Evolutionary conservation across 1,140 invertebrate species (phyloP), one percentile per base, ranked within the genome.

Genomic region (Penaeus chinensis): DNA sequence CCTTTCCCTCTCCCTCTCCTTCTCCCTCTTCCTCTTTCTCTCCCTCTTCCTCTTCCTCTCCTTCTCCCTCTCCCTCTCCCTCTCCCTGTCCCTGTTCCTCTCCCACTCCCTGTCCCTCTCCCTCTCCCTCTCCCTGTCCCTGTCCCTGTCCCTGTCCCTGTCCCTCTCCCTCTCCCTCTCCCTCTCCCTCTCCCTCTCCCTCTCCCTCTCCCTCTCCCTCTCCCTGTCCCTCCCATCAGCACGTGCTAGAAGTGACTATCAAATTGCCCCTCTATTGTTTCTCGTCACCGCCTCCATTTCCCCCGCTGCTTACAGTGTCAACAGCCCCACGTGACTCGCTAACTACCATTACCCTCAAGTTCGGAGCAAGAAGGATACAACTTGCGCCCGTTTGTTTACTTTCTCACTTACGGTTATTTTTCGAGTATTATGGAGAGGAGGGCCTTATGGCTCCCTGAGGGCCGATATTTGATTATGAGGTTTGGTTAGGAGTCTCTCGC

Each of bases 361-460:
- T 54, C 54, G 16, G 54, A 11, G 54, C 54, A 54, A 54, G 54
- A 54, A 54, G 54, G 54, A 54, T 54, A 54, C 54, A 54, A 54
- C 11, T 54, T 54, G 54, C 54, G 54, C 54, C 54, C 54, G 54
- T 54, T 54, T 54, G 54, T 54, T 54, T 54, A 54, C 54, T 54
- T 54, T 54, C 54, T 54, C 54, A 54, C 54, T 54, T 54, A 54
- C 54, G 54, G 54, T 54, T 54, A 54, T 54, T 54, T 54, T 8
- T 71, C 66, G 32, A 24, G 66, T 71, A 32, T 71, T n/a, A n/a
- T 24, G 66, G 66, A 71, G 66, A 71, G 66, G 66, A 71, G 32
- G 66, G 1, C n/a, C 54, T 54, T 54, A 54, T 54, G 54, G 54
- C 54, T 54, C 54, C 54, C 54, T 54, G 22, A 71, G 66, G 22